These are phyloP conservation scores for Norana najaformis DNA, from an alignment of 2,888 invertebrate genomes.

Conservation along the genomic window DNA sequence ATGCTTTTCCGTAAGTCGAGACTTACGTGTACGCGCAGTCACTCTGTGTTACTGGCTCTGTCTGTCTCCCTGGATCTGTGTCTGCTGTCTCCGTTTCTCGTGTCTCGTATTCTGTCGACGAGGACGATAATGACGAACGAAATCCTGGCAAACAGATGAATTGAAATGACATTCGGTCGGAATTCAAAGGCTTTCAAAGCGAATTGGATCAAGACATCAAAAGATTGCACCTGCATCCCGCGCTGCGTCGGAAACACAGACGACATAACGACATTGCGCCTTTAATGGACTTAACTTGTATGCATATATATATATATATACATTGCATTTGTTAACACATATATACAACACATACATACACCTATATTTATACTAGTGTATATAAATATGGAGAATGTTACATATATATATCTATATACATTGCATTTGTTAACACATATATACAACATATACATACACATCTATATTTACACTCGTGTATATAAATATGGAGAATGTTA, in stretches of 20 bases:
- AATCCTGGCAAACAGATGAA: neutral
- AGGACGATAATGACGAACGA: neutral
- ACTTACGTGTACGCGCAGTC: neutral
- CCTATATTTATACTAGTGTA: too few relatives aligned
- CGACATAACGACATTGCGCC: neutral
- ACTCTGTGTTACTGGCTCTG: neutral
- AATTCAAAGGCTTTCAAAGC: conserved; percentile 1
- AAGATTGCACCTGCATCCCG: neutral
- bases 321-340: too few relatives aligned
- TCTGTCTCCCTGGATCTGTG: neutral
- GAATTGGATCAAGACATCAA: conserved; percentile 13
- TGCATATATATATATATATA: neutral
- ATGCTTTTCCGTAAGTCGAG: neutral
- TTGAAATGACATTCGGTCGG: neutral
- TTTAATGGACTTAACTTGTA: neutral
- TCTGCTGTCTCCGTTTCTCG: neutral
- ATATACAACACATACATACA: too few relatives aligned
- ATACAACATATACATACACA: too few relatives aligned
- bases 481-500: too few relatives aligned
- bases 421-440: too few relatives aligned
- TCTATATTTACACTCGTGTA: too few relatives aligned
- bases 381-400: too few relatives aligned
- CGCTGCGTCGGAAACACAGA: neutral
- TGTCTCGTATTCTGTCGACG: neutral
- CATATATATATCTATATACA: too few relatives aligned